Evolutionary conservation across 2,888 invertebrate genomes (phyloP).

Genomic region (Diarsia rubi): DNA sequence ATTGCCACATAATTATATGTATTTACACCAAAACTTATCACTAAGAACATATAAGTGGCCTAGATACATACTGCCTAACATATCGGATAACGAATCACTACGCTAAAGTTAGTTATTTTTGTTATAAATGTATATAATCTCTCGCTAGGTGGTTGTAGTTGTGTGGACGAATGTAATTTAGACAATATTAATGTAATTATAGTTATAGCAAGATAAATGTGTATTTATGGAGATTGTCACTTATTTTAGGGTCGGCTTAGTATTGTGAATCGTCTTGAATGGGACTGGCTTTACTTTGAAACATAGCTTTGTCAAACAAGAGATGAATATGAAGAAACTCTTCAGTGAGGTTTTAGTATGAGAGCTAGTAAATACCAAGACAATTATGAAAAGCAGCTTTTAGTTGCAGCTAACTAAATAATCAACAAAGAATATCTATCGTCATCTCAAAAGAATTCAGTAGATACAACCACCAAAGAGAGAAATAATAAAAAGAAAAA

Average conservation of each 20-base stretch:
- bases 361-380: neutral
- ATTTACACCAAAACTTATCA: slow-evolving; percentile 65
- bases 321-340: neutral
- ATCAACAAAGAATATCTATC: neutral
- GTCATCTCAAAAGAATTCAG: neutral
- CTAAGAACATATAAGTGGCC: slow-evolving; percentile 80
- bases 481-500: too few species aligned
- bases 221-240: slow-evolving; percentile 67
- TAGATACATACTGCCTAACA: slow-evolving; percentile 87
- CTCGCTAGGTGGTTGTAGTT: slow-evolving; percentile 80
- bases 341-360: neutral
- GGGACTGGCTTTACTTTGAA: slow-evolving; percentile 41
- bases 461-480: neutral
- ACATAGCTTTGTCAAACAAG: neutral
- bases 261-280: slow-evolving; percentile 48
- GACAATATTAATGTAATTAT: slow-evolving; percentile 86
- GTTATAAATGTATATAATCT: slow-evolving; percentile 80
- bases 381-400: neutral
- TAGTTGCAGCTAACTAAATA: neutral
- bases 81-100: slow-evolving; percentile 86
- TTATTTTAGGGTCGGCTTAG: slow-evolving; percentile 66
- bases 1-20: neutral
- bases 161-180: slow-evolving; percentile 84
- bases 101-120: slow-evolving; percentile 83
- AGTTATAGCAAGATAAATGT: slow-evolving; percentile 69